Conservation (phyloP, 2,797 vertebrate species). For the Pseudotriccus pelzelni region DNA sequence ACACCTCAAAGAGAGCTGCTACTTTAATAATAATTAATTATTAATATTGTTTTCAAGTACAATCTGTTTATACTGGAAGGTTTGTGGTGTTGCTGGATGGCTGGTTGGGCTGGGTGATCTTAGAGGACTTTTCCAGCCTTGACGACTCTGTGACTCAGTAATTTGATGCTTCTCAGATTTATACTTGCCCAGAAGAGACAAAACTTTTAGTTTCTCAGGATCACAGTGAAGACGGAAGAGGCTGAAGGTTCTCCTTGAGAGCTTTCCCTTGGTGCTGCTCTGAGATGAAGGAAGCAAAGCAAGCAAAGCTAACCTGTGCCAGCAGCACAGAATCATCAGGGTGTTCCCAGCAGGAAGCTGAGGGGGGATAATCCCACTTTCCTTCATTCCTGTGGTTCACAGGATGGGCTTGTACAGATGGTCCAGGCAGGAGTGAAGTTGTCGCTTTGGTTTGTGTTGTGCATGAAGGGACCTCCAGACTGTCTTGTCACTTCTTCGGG, state of each 20-base stretch:
- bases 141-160: background rate
- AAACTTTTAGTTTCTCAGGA: background rate
- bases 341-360: background rate
- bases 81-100: background rate
- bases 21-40: background rate
- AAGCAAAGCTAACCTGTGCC: too few relatives aligned
- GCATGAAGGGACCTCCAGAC: background rate
- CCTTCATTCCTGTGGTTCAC: background rate
- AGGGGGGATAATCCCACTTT: background rate
- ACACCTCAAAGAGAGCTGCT: background rate
- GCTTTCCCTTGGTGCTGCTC: too few relatives aligned
- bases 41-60: background rate
- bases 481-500: background rate
- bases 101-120: background rate
- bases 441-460: background rate
- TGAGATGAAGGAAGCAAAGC: too few relatives aligned
- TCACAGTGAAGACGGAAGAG: background rate
- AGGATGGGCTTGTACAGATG: background rate
- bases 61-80: background rate
- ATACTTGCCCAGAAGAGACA: background rate
- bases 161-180: background rate
- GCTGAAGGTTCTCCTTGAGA: background rate
- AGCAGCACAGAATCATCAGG: background rate
- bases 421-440: background rate
- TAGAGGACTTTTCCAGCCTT: background rate